Conservation (phyloP, 2,888 invertebrate species). For the Drepanosiphum platanoidis region DNA sequence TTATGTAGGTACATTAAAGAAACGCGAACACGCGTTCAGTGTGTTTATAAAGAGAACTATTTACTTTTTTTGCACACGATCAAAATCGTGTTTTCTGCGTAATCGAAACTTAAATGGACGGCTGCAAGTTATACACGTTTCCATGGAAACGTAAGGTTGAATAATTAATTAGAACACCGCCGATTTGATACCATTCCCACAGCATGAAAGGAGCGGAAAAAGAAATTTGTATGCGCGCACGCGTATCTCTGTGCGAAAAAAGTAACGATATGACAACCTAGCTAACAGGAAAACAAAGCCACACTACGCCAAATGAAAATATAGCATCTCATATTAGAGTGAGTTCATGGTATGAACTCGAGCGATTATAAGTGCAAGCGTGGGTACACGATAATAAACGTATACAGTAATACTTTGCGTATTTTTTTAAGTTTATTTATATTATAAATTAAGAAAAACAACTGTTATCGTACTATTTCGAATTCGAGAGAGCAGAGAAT, state of each 20-base stretch:
- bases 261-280: neutral
- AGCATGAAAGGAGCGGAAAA: neutral
- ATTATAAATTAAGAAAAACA: too few species aligned
- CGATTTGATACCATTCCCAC: constrained; percentile 20
- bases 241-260: neutral
- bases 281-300: neutral
- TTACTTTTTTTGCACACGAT: neutral
- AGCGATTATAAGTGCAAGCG: too few species aligned
- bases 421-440: too few species aligned
- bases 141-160: constrained; percentile 54
- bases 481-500: too few species aligned
- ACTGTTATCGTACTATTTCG: too few species aligned
- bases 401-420: too few species aligned
- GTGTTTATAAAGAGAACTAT: neutral
- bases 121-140: neutral
- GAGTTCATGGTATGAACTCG: too few species aligned
- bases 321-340: too few species aligned
- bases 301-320: too few species aligned
- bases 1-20: neutral
- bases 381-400: too few species aligned
- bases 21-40: neutral
- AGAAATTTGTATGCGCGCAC: neutral
- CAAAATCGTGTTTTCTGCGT: neutral
- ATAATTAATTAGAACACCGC: constrained; percentile 47
- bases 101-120: constrained; percentile 10